A percentile compares a stretch with the other conserved stretches of the same genome.
These are phyloP conservation scores for Dendrocopos noguchii DNA, from an alignment of 2,113 vertebrate genomes.

Conservation along the genomic window DNA sequence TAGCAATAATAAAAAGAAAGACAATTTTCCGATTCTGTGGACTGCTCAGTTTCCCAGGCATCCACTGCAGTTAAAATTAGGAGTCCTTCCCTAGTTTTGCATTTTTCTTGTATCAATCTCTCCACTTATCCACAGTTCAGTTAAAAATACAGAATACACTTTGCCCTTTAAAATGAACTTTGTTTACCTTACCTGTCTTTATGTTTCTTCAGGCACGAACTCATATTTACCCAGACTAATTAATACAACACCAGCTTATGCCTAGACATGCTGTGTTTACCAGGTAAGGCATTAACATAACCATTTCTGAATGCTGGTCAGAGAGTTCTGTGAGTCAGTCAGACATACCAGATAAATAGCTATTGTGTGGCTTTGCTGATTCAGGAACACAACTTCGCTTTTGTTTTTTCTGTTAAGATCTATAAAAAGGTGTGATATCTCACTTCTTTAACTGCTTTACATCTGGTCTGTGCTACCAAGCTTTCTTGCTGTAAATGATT, in stretches of 20 bases:
- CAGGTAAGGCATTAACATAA: not conserved
- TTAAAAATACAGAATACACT: not conserved
- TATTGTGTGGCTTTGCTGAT: not conserved
- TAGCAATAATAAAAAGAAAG: conserved; percentile 36
- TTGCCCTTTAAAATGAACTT: not conserved
- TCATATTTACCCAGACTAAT: not conserved
- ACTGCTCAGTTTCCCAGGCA: not conserved
- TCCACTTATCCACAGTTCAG: not conserved
- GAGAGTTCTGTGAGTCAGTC: not conserved
- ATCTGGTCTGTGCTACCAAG: not conserved
- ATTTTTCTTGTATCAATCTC: not conserved
- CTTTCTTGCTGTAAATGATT: not conserved
- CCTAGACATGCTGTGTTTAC: not conserved
- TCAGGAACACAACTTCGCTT: not conserved
- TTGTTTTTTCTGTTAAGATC: not conserved
- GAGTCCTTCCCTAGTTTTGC: not conserved
- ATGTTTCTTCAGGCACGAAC: not conserved
- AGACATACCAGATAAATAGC: not conserved
- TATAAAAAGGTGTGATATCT: not conserved
- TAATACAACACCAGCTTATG: not conserved
- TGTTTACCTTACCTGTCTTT: not conserved
- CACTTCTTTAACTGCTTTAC: not conserved
- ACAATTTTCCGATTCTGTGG: conserved; percentile 14
- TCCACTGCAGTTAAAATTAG: not conserved
- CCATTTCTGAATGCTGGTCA: not conserved